A percentile compares a stretch with the other conserved stretches of the same genome.
Conservation (phyloP, 30 jellyfish, hydroid and myxozoan species). For the Catostylus mosaicus region DNA sequence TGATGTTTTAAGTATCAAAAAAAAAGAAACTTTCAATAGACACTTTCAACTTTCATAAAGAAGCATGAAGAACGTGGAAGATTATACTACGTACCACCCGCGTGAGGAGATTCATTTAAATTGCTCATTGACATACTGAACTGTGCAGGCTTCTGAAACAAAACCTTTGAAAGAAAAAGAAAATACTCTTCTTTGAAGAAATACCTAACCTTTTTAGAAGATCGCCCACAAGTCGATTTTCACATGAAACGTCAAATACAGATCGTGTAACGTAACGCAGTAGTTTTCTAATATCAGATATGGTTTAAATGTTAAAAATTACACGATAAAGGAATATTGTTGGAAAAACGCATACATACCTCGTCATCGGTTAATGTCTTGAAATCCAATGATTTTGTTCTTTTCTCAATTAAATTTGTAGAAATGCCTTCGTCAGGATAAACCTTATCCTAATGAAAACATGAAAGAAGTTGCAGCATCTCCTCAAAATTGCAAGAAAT, state of each 20-base stretch:
- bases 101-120: constrained; percentile 32
- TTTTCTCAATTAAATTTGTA: constrained; percentile 28
- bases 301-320: background rate
- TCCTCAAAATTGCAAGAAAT: background rate
- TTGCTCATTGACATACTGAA: constrained; percentile 57
- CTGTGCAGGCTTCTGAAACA: constrained; percentile 52
- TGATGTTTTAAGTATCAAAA: too few species aligned
- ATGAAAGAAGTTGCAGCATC: background rate
- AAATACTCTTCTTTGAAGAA: too few species aligned
- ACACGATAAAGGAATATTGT: background rate
- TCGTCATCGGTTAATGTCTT: constrained; percentile 48
- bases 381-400: constrained; percentile 64
- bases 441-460: constrained; percentile 50
- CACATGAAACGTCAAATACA: too few species aligned
- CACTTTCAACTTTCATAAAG: too few species aligned
- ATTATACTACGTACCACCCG: background rate
- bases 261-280: too few species aligned
- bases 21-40: too few species aligned
- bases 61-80: too few species aligned
- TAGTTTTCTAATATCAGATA: too few species aligned
- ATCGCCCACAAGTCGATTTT: too few species aligned
- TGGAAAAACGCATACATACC: constrained; percentile 19
- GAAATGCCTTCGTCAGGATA: constrained; percentile 36
- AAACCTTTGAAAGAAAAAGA: background rate
- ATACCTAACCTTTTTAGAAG: too few species aligned